These are phyloP conservation scores for Patagioenas fasciata DNA, from an alignment of 2,113 vertebrate species.

Conservation along the genomic window DNA sequence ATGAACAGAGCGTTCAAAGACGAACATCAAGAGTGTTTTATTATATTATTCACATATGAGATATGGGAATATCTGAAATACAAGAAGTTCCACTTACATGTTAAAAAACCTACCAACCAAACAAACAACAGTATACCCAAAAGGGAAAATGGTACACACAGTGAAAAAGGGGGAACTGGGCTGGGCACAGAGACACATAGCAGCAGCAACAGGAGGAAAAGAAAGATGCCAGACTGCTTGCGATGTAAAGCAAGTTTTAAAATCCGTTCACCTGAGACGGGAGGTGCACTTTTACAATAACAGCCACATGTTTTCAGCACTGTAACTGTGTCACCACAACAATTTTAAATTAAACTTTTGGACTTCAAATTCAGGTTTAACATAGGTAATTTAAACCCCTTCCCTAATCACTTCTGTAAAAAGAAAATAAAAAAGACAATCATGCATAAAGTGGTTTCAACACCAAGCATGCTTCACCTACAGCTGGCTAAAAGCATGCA, in stretches of 20 bases:
- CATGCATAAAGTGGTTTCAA: neutral
- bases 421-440: neutral
- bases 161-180: neutral
- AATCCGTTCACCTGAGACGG: rapidly evolving
- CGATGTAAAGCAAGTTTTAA: neutral
- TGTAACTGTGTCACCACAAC: neutral
- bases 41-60: neutral
- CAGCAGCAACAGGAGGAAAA: neutral
- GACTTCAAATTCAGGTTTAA: neutral
- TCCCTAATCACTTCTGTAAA: neutral
- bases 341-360: neutral
- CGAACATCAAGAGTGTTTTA: neutral
- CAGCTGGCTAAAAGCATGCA: neutral
- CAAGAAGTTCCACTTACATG: neutral
- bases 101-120: neutral
- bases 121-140: neutral
- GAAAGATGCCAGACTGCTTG: neutral
- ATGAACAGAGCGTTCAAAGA: neutral
- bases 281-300: neutral
- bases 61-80: neutral
- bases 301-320: neutral
- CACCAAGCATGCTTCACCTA: neutral
- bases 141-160: neutral
- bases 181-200: neutral
- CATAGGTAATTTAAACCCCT: neutral